Conservation (phyloP, 1,140 invertebrate species). For the Lerema accius region DNA sequence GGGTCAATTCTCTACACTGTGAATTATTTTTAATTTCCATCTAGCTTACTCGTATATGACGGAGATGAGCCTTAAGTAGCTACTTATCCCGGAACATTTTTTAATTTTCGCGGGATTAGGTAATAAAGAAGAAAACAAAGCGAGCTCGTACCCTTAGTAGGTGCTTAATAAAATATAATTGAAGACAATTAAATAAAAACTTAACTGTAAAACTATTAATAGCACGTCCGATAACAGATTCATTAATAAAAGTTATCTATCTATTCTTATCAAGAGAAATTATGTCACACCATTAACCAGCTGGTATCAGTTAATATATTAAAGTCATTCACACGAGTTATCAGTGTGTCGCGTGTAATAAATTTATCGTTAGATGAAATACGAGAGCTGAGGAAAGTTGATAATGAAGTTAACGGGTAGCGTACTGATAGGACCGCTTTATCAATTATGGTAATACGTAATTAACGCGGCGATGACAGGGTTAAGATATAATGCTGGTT, state of each 20-base stretch:
- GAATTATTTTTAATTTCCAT: too few species aligned
- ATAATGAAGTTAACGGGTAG: neutral
- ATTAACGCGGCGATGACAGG: neutral
- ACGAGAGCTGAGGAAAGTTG: neutral
- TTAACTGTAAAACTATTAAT: conserved; percentile 31
- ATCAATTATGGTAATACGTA: neutral
- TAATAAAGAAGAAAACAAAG: too few species aligned
- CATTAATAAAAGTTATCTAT: conserved; percentile 2
- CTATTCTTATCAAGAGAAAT: neutral
- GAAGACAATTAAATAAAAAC: conserved; percentile 45
- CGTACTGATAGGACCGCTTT: neutral
- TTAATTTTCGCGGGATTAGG: too few species aligned
- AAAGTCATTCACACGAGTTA: neutral
- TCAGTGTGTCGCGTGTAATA: neutral
- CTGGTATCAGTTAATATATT: neutral
- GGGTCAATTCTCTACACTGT: too few species aligned
- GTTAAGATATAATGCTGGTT: neutral
- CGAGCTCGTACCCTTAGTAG: too few species aligned
- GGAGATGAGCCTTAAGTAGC: too few species aligned
- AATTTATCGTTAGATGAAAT: neutral
- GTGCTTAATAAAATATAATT: too few species aligned
- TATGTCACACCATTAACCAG: neutral
- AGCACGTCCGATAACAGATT: conserved; percentile 25
- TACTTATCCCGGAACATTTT: too few species aligned
- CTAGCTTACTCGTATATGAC: too few species aligned